Percentiles rank a stretch among this genome's conserved stretches.
Conservation (phyloP, 2,797 vertebrate genomes). For the Perdix hodgsoniae region DNA sequence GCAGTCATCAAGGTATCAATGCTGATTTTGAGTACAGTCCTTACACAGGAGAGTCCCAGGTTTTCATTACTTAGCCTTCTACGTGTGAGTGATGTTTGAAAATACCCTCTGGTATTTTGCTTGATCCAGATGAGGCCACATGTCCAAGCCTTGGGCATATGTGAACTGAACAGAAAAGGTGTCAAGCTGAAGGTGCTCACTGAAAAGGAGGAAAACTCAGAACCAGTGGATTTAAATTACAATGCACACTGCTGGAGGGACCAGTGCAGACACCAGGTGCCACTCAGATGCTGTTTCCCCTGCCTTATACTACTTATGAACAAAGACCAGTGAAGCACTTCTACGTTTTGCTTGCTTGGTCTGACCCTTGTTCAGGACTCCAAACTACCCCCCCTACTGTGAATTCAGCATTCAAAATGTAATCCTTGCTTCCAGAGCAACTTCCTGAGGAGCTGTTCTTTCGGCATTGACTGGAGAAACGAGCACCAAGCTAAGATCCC, state of each 20-base stretch:
- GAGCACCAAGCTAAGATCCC: not conserved
- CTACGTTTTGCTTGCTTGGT: not conserved
- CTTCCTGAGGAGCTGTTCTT: not conserved
- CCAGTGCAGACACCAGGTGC: not conserved
- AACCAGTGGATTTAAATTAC: not conserved
- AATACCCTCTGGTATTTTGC: not conserved
- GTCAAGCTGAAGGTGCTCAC: not conserved
- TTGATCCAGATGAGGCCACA: not conserved
- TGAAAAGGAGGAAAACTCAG: not conserved
- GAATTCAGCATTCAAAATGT: not conserved
- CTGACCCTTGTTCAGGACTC: not conserved
- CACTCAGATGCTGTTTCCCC: accelerated
- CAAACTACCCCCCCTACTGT: not conserved
- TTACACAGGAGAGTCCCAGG: not conserved
- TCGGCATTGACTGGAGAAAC: not conserved
- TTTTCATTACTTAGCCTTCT: not conserved
- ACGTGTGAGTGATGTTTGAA: not conserved
- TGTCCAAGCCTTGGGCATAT: not conserved
- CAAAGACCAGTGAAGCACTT: not conserved
- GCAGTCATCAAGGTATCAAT: not conserved
- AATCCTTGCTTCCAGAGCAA: not conserved
- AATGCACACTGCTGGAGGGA: not conserved
- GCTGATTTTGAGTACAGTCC: not conserved
- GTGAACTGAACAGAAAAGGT: not conserved
- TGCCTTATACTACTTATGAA: not conserved